Conservation (phyloP, 2,888 invertebrate species). For the Azorinus chamasolen region DNA sequence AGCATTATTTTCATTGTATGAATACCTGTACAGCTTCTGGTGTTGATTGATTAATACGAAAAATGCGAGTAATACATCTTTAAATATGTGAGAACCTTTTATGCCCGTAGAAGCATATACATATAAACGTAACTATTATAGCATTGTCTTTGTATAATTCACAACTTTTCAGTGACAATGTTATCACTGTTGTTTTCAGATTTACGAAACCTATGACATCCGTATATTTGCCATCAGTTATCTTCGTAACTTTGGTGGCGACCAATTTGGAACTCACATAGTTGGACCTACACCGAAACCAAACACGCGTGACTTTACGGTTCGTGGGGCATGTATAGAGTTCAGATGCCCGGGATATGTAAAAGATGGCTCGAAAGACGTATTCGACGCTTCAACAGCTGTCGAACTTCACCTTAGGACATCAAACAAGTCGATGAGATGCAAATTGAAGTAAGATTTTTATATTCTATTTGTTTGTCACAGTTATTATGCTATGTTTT, state of each 20-base stretch:
- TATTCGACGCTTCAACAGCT: slow-evolving; percentile 10
- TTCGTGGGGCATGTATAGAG: slow-evolving; percentile 38
- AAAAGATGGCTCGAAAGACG: slow-evolving; percentile 1
- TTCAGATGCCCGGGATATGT: slow-evolving; percentile 30
- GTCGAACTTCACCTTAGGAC: slow-evolving; percentile 4
- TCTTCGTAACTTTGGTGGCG: background rate
- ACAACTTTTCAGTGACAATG: slow-evolving; percentile 16
- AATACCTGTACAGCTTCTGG: too few species aligned
- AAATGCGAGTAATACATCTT: too few species aligned
- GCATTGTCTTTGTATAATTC: background rate
- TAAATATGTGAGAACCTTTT: too few species aligned
- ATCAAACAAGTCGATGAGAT: background rate
- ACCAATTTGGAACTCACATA: slow-evolving; percentile 28
- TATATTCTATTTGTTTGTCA: background rate
- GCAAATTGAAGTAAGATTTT: slow-evolving; percentile 4
- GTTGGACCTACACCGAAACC: slow-evolving; percentile 31
- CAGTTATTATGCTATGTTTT: background rate
- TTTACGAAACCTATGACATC: slow-evolving; percentile 5
- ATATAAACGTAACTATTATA: too few species aligned
- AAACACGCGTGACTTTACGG: background rate
- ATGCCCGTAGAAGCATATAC: too few species aligned
- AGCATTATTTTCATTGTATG: too few species aligned
- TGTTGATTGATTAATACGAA: too few species aligned
- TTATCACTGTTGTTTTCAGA: slow-evolving; percentile 10
- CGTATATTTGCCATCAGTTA: slow-evolving; percentile 24